Conservation (phyloP, 35 echinoderm and acorn worm species). For the Patiria miniata region DNA sequence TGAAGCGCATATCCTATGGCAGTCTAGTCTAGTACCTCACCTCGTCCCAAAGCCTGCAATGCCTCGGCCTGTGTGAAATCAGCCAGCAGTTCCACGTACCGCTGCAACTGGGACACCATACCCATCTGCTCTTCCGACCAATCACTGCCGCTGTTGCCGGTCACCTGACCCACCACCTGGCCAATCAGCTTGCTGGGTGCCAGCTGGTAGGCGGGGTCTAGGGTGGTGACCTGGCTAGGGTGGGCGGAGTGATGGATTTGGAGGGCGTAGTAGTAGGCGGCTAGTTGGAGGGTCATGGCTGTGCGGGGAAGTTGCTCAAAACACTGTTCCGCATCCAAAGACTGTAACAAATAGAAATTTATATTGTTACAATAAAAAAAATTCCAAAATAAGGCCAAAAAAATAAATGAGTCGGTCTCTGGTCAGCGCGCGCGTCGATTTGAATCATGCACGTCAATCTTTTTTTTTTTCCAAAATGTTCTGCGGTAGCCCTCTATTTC, state of each 20-base stretch:
- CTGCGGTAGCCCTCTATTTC: no score
- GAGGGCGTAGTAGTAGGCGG: constrained; percentile 90
- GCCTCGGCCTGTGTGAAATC: constrained; percentile 89
- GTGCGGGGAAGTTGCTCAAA: constrained; percentile 86
- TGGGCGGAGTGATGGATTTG: constrained; percentile 50
- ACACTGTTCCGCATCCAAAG: constrained; percentile 83
- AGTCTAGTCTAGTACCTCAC: constrained; percentile 38
- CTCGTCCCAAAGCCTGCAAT: constrained; percentile 80
- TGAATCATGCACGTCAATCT: no score
- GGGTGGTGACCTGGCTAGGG: constrained; percentile 28
- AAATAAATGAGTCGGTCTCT: no score
- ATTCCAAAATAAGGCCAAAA: background rate
- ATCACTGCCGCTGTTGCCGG: constrained; percentile 50
- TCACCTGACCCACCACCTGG: constrained; percentile 62
- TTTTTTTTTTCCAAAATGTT: no score
- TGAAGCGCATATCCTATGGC: no score
- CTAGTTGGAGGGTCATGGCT: constrained; percentile 78
- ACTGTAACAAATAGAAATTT: constrained; percentile 39
- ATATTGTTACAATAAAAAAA: background rate
- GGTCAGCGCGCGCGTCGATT: no score
- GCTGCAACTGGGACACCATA: constrained; percentile 61
- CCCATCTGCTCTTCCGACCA: constrained; percentile 61
- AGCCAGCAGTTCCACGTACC: constrained; percentile 75
- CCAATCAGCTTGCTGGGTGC: constrained; percentile 58
- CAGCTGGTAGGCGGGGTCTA: constrained; percentile 37